Percentiles rank a stretch among this genome's conserved stretches.
phyloP scores from a whole-genome alignment of 2,888 invertebrate genomes.

The Plebejus anna region DNA sequence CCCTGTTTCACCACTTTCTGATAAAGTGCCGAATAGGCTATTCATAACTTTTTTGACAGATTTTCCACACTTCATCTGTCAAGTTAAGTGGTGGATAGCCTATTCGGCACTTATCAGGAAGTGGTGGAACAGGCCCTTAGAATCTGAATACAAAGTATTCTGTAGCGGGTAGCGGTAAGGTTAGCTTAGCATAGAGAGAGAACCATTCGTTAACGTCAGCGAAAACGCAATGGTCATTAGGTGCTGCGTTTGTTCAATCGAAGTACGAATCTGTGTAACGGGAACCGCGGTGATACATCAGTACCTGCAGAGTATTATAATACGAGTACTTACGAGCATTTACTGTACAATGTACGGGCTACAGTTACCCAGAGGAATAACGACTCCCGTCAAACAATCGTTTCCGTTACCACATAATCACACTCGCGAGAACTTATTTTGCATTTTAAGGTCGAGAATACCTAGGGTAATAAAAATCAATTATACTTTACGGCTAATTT shows the following conservation, averaged over 20 bases:
- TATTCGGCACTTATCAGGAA: no score
- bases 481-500: constrained; percentile 23
- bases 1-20: no score
- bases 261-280: constrained; percentile 37
- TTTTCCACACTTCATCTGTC: no score
- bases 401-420: not conserved
- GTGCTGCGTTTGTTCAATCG: constrained; percentile 37
- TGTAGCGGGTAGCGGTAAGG: not conserved
- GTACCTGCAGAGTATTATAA: not conserved
- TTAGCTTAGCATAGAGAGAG: not conserved
- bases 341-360: not conserved
- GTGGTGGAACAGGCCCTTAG: no score
- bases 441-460: not conserved
- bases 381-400: not conserved
- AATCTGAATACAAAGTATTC: not conserved
- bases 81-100: no score
- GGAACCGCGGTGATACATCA: constrained; percentile 25
- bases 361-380: not conserved
- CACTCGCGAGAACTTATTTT: not conserved
- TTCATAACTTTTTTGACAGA: no score
- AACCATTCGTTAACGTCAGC: not conserved
- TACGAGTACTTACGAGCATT: not conserved
- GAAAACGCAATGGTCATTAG: constrained; percentile 33
- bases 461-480: not conserved
- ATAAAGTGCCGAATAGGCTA: no score